Conservation (phyloP, 2,888 invertebrate species). For the Doris montereyensis region DNA sequence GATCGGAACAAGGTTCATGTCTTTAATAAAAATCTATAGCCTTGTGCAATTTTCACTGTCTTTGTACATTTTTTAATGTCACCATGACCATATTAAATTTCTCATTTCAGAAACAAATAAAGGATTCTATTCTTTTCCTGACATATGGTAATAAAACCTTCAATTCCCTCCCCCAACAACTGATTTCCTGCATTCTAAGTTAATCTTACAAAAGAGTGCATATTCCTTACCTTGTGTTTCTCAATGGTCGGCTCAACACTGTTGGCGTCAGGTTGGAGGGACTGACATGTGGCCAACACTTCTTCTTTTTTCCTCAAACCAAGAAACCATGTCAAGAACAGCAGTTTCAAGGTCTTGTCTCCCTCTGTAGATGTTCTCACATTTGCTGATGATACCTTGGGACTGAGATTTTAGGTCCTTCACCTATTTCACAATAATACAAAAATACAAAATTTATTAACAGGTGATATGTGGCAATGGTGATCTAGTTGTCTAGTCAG, state of each 20-base stretch:
- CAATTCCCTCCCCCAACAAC: background rate
- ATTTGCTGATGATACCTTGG: constrained; percentile 88
- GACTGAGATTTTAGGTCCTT: constrained; percentile 85
- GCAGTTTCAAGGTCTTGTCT: constrained; percentile 60
- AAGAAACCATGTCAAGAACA: constrained; percentile 56
- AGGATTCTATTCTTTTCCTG: background rate
- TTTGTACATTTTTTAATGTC: too few species aligned
- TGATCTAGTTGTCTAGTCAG: too few species aligned
- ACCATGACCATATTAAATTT: too few species aligned
- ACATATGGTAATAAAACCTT: too few species aligned
- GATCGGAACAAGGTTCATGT: too few species aligned
- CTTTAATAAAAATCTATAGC: too few species aligned
- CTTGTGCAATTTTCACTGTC: too few species aligned
- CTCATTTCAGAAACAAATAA: too few species aligned
- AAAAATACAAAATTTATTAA: too few species aligned
- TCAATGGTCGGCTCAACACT: constrained; percentile 55
- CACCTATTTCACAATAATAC: too few species aligned
- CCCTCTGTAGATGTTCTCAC: constrained; percentile 78
- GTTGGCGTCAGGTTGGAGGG: constrained; percentile 57
- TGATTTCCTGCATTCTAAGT: background rate
- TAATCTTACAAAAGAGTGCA: background rate
- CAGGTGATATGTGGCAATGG: too few species aligned
- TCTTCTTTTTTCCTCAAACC: constrained; percentile 63
- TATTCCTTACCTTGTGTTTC: constrained; percentile 59
- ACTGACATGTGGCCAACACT: constrained; percentile 50